Conservation (phyloP, 2,888 invertebrate genomes). For the Trissoscelio sp. region DNA sequence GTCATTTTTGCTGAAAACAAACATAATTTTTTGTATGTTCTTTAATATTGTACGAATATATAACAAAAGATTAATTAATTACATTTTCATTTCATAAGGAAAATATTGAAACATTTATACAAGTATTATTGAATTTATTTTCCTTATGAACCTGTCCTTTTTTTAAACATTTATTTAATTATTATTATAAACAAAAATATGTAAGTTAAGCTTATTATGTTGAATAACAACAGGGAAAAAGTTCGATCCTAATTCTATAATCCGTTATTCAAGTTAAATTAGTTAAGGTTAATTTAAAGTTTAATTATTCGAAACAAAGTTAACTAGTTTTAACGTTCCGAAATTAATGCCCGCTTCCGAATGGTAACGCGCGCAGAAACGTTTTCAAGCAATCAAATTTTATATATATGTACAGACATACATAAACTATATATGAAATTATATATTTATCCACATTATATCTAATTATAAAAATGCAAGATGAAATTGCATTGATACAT, state of each 20-base stretch:
- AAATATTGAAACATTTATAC: no score
- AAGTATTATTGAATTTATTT: no score
- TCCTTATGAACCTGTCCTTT: no score
- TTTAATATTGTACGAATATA: no score
- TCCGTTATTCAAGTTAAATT: slow-evolving; percentile 39
- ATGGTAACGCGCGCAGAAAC: background rate
- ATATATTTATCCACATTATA: background rate
- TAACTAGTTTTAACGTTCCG: slow-evolving; percentile 30
- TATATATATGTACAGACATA: background rate
- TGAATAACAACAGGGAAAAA: slow-evolving; percentile 5
- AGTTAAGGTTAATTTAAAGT: slow-evolving; percentile 31
- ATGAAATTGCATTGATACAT: background rate
- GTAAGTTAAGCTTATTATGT: background rate
- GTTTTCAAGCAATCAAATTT: slow-evolving; percentile 3
- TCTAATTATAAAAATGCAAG: background rate
- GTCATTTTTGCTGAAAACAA: no score
- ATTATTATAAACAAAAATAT: slow-evolving; percentile 21
- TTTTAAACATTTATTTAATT: no score
- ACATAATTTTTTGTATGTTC: no score
- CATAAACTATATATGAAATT: background rate
- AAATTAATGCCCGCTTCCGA: slow-evolving; percentile 29
- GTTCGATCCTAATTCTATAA: slow-evolving; percentile 22
- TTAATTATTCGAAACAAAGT: slow-evolving; percentile 38
- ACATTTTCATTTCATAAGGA: no score
- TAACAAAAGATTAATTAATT: no score